Evolutionary conservation across 2,888 invertebrate species (phyloP), one percentile per base, ranked within the genome.

Genomic region (Phania funesta): DNA sequence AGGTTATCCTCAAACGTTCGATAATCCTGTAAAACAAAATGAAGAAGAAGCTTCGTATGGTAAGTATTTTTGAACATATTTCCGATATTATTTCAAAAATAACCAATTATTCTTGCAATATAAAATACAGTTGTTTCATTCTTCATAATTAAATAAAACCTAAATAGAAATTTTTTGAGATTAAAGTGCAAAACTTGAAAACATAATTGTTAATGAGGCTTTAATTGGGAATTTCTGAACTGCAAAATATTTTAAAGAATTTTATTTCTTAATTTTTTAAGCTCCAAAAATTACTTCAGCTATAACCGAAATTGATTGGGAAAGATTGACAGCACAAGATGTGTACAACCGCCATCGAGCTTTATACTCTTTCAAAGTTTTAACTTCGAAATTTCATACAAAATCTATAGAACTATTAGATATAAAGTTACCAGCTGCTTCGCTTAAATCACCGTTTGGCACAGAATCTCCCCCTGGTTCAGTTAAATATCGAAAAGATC

Each of bases 331-430:
- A 26, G 93, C 95, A 0, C 85, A 85, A 41, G 91, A 95, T 87
- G 91, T 97, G 11, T 95, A 94, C 87, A 94, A 96, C 88, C 92
- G 95, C 18, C 93, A 94, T 86, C 92, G 96, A 86, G 95, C 95
- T 0, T 89, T 96, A 68, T 92, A 92, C 85, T 93, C 94, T 26
- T 87, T 95, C 32, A 93, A 94, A 87, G 91, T 93, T 4, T 90
- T 96, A 38, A 92, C 91, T 13, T 94, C 95, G 7, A 92, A 88
- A 80, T 96, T 94, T 91, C 91, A 93, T 85, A 92, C 92, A 9
- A 92, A 92, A 82, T 90, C 90, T 77, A 91, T 96, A 29, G 95
- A 95, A 90, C 88, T 96, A 2, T 91, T 93, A 67, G 92, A 94
- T 84, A 89, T 94, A n/a, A 79, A 77, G 2, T 24, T 84, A 9